Evolutionary conservation across 2,888 invertebrate species (phyloP).

Genomic region (Phymatocera aterrima): DNA sequence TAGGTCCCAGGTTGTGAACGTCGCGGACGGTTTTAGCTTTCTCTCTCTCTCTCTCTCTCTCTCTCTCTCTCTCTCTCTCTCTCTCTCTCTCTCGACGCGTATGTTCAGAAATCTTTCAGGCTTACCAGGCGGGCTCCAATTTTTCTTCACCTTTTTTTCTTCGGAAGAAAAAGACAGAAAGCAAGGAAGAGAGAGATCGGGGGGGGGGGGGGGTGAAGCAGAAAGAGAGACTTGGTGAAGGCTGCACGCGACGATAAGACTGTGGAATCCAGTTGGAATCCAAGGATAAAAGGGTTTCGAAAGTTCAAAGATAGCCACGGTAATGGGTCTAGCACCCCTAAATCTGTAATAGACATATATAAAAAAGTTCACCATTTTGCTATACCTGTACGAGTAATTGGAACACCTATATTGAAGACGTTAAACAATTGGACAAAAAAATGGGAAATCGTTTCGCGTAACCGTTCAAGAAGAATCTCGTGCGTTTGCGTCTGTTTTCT

Average conservation of each 20-base stretch:
- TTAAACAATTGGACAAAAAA: not conserved
- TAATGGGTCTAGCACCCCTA: constrained; percentile 35
- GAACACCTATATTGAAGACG: no score
- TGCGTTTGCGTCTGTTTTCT: not conserved
- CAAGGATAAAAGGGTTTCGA: constrained; percentile 65
- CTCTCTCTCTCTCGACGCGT: constrained; percentile 27
- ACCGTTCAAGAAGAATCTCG: not conserved
- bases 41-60: constrained; percentile 40
- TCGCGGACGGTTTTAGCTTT: constrained; percentile 12
- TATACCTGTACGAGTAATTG: no score
- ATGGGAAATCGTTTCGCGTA: not conserved
- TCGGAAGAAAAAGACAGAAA: no score
- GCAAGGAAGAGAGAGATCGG: no score
- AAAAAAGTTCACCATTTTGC: not conserved
- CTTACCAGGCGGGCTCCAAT: no score
- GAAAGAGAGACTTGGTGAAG: no score
- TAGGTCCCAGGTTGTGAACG: not conserved
- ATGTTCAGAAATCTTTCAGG: not conserved
- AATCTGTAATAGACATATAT: not conserved
- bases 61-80: constrained; percentile 42
- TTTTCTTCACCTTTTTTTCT: no score
- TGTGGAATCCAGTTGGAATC: constrained; percentile 65
- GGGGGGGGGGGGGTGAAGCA: no score
- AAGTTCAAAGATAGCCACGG: not conserved
- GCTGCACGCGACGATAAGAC: constrained; percentile 68